Evolutionary conservation across 2,888 invertebrate genomes (phyloP), one percentile per base, ranked within the genome.

Genomic region (Cerastoderma edule): DNA sequence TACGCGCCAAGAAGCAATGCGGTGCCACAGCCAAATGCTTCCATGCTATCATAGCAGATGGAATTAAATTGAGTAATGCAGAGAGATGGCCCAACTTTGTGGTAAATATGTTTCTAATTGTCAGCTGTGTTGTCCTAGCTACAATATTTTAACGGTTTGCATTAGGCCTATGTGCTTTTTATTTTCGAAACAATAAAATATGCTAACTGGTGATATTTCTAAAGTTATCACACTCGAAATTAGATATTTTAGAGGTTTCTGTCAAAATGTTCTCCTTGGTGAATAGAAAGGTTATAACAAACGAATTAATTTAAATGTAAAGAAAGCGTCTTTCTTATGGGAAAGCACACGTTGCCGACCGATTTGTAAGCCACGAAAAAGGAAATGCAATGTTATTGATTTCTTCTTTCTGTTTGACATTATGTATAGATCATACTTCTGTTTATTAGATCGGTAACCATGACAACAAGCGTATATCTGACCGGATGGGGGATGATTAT

Each of bases 401-500:
- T 39, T 39, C 10, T 13, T 13, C 39, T 39, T 39, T 39, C 10
- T 13, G 16, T 39, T 16, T 13, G 39, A 13, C 16, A 8, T 39
- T 39, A 39, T 13, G 10, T 16, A 8, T 8, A 13, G 8, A 39
- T 16, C 16, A 13, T 39, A 8, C 39, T 39, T 39, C 16, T 39
- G 39, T 13, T 24, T 71, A 69, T 2, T 70, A 91, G 91, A 79
- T 89, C 19, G 89, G 90, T 22, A 89, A 89, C 78, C 89, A 90
- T 65, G 91, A 90, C 83, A 83, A 80, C 30, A 70, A 67, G 4
- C 89, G 93, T n/a, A 70, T 93, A 2, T 90, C 92, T 0, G 88
- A 80, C 32, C 94, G 97, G 83, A 95, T 95, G 79, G 96, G 96
- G 0, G 66, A 91, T 0, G 94, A 95, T 72, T 93, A 95, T 84